Base-by-base conservation (phyloP, 2,888 invertebrate genomes). In the Cephus pulcher region DNA sequence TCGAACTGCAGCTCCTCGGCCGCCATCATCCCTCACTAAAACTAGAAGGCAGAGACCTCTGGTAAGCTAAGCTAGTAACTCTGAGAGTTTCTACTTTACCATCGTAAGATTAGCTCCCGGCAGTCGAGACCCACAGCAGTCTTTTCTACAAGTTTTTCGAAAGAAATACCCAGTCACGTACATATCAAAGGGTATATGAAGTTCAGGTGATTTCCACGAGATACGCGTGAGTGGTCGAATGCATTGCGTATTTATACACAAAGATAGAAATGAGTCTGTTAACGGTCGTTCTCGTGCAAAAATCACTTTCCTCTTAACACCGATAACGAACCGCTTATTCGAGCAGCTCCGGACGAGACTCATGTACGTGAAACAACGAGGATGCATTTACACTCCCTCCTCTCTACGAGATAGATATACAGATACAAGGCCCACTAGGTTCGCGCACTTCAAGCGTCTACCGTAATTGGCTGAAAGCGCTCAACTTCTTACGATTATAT, bases 401-500 rank as follows among this genome's bases (percentile, higher is more conserved):
- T 56, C 56, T 9, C 9, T 9, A 23, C 56, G 23, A 56, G 56
- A 2, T 56, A 56, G 9, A 15, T 40, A 15, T 40, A 40, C 1
- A 56, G 23, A 56, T 15, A 56, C 23, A 71, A 71, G 33, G 32
- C 32, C 11, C 32, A 3, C 74, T 30, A 23, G 35, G 37, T 30
- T 74, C 35, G 33, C 23, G 78, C 77, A 76, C 77, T 34, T 81
- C 79, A 82, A 83, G 80, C 75, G 79, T 77, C 75, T 73, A 35
- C 80, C 34, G 78, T 87, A 88, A 87, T 88, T 86, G 85, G 81
- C 70, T 76, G 76, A 81, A 82, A 83, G 80, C 81, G 78, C 79
- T 80, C 82, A 81, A 82, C 84, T 86, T 86, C 84, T 84, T 83
- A 82, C 82, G 80, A 84, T 84, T 84, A 84, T 80, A 79, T 76